A percentile compares a stretch with the other conserved stretches of the same genome.
These are phyloP conservation scores for Gymnarchus niloticus DNA, from an alignment of 2,113 vertebrate genomes.

Conservation along the genomic window DNA sequence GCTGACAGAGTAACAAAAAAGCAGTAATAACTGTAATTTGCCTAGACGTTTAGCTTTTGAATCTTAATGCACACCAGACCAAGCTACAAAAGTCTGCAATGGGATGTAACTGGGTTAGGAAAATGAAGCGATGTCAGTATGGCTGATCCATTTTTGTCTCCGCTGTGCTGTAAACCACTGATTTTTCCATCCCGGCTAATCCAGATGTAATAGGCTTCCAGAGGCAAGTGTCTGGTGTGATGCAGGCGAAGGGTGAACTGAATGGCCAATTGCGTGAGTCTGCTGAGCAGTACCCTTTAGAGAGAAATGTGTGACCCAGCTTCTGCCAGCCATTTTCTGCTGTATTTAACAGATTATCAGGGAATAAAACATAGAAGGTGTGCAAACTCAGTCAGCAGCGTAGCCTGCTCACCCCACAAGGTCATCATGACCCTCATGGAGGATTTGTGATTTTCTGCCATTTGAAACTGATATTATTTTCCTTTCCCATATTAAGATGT, in stretches of 20 bases:
- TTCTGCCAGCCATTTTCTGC: too few relatives aligned
- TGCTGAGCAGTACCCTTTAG: background rate
- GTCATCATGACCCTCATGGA: too few relatives aligned
- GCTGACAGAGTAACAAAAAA: background rate
- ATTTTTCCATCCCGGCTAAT: conserved; percentile 2
- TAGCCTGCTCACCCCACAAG: background rate
- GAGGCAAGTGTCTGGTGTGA: background rate
- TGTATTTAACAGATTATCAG: too few relatives aligned
- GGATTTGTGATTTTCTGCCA: background rate
- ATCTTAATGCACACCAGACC: conserved; percentile 13
- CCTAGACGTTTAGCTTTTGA: background rate
- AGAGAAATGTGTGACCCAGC: too few relatives aligned
- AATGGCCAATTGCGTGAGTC: background rate
- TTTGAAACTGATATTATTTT: background rate
- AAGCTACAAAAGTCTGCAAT: background rate
- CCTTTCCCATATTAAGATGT: background rate
- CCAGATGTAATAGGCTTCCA: conserved; percentile 8
- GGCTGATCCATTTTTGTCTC: background rate
- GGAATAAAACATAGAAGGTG: too few relatives aligned
- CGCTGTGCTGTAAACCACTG: background rate
- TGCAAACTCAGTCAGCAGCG: background rate
- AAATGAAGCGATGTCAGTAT: background rate
- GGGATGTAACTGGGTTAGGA: background rate
- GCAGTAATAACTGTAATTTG: conserved; percentile 9
- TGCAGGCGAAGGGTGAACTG: background rate